These are phyloP conservation scores for Tarsius wallacei DNA, from an alignment of 2,797 vertebrate genomes.

Conservation along the genomic window DNA sequence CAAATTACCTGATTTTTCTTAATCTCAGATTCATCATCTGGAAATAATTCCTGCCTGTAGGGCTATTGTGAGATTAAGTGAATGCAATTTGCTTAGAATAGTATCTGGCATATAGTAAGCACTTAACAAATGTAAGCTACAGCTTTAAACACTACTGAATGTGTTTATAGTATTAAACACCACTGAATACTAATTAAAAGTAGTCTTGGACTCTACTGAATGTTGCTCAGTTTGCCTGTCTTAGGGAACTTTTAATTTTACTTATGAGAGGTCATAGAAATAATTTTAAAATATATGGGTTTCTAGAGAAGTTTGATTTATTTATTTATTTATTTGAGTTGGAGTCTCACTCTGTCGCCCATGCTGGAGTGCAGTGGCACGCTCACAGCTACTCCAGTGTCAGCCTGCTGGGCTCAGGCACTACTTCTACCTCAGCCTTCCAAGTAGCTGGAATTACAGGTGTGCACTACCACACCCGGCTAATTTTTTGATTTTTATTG, in stretches of 20 bases:
- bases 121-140: neutral
- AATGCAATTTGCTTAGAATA: neutral
- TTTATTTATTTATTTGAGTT: no score
- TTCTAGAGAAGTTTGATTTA: neutral
- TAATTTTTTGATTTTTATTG: no score
- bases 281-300: neutral
- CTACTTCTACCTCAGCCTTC: no score
- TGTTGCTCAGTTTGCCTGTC: neutral
- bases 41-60: neutral
- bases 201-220: neutral
- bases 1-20: neutral
- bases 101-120: neutral
- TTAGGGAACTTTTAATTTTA: neutral
- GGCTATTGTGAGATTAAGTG: neutral
- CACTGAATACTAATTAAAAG: neutral
- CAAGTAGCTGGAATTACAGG: no score
- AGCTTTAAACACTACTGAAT: neutral
- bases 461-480: no score
- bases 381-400: no score
- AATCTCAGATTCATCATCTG: neutral
- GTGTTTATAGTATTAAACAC: neutral
- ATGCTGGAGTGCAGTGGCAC: no score
- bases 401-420: no score
- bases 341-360: no score
- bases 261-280: neutral